Base-by-base conservation (phyloP, 2,888 invertebrate genomes). In the Siphlonurus alternatus region DNA sequence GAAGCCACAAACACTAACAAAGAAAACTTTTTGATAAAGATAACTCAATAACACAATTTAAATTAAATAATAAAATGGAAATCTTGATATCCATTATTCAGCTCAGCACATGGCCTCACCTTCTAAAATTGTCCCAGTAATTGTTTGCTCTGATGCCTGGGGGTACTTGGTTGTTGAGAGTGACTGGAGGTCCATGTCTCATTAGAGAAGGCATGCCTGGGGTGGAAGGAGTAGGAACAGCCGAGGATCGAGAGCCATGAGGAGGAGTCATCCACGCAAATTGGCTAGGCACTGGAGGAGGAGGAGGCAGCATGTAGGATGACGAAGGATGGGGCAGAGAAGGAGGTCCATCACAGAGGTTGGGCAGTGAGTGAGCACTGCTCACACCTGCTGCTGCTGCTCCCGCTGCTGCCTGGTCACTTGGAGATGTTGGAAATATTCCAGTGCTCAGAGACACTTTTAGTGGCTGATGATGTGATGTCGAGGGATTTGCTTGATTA, bases 51-150 rank as follows among this genome's bases (percentile, higher is more conserved):
- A n/a, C n/a, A n/a, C n/a, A n/a, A n/a, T n/a, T n/a, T n/a, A n/a
- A n/a, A n/a, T n/a, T n/a, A n/a, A n/a, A n/a, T n/a, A n/a, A n/a
- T n/a, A n/a, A n/a, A n/a, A n/a, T n/a, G n/a, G n/a, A n/a, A n/a
- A n/a, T n/a, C n/a, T n/a, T n/a, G n/a, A n/a, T n/a, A n/a, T n/a
- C n/a, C n/a, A n/a, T n/a, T n/a, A n/a, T n/a, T n/a, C n/a, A n/a
- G n/a, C n/a, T n/a, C n/a, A n/a, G 38, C 23, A 2, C 18, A 62
- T n/a, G 62, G 22, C 22, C 19, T 62, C 85, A 90, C 91, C 92
- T 92, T 78, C 91, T 80, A 75, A 93, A 93, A 77, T 93, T 93
- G 74, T 93, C 93, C 91, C 91, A 93, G 76, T 93, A 93, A 77
- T 93, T 93, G 76, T 93, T 93, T 64, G 92, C 91, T 68, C 93